Percentiles rank a stretch among this genome's conserved stretches.
Conservation (phyloP, 2,888 invertebrate species). For the Drepanosiphum platanoidis region DNA sequence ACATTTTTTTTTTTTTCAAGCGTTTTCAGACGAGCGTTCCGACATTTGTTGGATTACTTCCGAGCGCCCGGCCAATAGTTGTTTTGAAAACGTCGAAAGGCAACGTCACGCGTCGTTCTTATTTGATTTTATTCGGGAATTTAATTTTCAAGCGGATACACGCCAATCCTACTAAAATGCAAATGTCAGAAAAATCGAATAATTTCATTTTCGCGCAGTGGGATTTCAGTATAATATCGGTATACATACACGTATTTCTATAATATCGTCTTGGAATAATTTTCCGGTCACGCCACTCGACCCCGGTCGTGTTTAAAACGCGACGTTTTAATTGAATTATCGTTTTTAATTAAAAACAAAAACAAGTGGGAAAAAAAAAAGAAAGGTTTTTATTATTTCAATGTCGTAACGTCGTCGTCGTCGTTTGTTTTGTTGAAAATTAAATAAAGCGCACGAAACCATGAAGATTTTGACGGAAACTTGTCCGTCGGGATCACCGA, state of each 20-base stretch:
- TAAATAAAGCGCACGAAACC: background rate
- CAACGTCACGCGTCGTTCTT: too few relatives aligned
- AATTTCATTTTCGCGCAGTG: background rate
- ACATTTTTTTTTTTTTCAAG: too few relatives aligned
- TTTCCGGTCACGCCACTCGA: background rate
- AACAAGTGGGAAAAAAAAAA: background rate
- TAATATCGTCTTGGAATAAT: background rate
- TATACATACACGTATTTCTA: too few relatives aligned
- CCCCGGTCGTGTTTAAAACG: background rate
- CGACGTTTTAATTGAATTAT: background rate
- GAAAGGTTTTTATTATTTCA: too few relatives aligned
- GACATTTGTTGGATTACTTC: too few relatives aligned
- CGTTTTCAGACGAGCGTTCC: too few relatives aligned
- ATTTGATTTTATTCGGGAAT: too few relatives aligned
- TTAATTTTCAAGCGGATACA: too few relatives aligned
- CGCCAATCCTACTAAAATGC: too few relatives aligned
- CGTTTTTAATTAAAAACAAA: background rate
- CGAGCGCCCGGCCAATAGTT: too few relatives aligned
- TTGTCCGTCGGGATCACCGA: background rate
- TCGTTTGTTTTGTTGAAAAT: background rate
- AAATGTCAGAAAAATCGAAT: background rate
- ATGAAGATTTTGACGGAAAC: background rate
- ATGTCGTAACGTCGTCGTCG: background rate
- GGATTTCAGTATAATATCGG: too few relatives aligned
- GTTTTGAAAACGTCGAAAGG: background rate